Base-by-base conservation (phyloP, 1,140 invertebrate species). In the Hycleus phaleratus region DNA sequence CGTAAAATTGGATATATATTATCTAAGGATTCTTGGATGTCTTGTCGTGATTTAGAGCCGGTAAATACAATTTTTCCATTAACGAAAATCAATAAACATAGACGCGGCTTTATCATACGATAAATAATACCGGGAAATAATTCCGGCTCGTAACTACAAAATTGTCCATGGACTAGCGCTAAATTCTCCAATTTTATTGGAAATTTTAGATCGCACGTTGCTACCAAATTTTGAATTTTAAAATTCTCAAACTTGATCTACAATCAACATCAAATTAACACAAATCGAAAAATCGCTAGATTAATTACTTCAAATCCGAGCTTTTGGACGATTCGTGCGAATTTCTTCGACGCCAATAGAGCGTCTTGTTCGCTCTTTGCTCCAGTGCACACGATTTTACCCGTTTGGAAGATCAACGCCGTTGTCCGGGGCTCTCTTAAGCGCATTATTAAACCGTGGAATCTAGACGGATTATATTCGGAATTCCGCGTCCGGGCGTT, bases 181-280 rank as follows among this genome's bases (percentile, higher is more conserved):
- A 99, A 78, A 59, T 93, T 91, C 79, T 99, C 97, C 47, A 99
- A 74, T 68, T 93, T 87, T 59, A 99, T 95, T 0, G 96, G 95
- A 78, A 99, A 99, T 69, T 95, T 88, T 5, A 99, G 84, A 78
- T 99, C 97, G 69, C 94, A 97, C 26, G 93, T 98, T 4, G 94
- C 97, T 24, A 99, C 96, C 78, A 99, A 96, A 75, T 99, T 99
- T 79, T 99, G 97, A 67, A 99, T 87, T 80, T 98, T 98, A 71
- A 98, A 99, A 69, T 97, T 91, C 26, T 86, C 77, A 74, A 99
- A 99, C 73, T 95, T 95, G 0, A 93, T 91, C 87, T 94, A 70
- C 43, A 81, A 78, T 12, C 38, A 58, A 55, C 3, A 42, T 42
- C 9, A 1, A 18, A 18, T 18, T 18, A 18, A 18, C 0, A 2